Percentiles rank a stretch among this genome's conserved stretches.
phyloP scores from a whole-genome alignment of 2,797 vertebrate genomes.

The Pygocentrus nattereri region DNA sequence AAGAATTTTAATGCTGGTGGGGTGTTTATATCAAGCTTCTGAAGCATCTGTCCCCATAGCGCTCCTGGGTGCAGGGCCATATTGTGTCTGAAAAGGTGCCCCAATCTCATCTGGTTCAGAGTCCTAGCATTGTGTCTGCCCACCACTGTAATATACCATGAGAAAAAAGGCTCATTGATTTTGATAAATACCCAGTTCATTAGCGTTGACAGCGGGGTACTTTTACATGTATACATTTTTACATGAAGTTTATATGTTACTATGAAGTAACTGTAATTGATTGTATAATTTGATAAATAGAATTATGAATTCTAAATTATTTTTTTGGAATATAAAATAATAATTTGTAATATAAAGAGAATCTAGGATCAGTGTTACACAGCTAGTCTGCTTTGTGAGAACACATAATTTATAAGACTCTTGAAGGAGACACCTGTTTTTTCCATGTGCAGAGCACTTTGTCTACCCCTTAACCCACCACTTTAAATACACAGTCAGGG shows the following conservation, averaged over 20 bases:
- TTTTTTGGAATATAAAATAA: too few relatives aligned
- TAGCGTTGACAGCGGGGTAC: background rate
- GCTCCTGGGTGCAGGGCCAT: slow-evolving; percentile 42
- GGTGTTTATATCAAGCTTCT: slow-evolving; percentile 60
- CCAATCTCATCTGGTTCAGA: slow-evolving; percentile 62
- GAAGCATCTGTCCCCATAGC: slow-evolving; percentile 54
- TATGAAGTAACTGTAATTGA: too few relatives aligned
- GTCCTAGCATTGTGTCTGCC: slow-evolving; percentile 53
- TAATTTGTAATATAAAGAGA: too few relatives aligned
- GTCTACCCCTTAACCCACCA: slow-evolving; percentile 47
- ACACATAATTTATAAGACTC: too few relatives aligned
- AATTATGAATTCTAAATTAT: too few relatives aligned
- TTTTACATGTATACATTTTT: background rate
- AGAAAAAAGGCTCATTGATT: background rate
- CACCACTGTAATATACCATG: background rate
- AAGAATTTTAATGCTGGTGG: slow-evolving; percentile 78
- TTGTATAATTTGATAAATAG: too few relatives aligned
- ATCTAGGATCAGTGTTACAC: too few relatives aligned
- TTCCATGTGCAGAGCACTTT: background rate
- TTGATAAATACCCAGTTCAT: background rate
- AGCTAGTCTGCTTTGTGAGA: too few relatives aligned
- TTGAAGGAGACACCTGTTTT: slow-evolving; percentile 31
- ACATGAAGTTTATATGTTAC: too few relatives aligned
- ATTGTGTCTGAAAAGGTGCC: slow-evolving; percentile 67
- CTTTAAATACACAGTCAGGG: slow-evolving; percentile 58